Base-by-base conservation (phyloP, 2,113 vertebrate genomes). In the Mohoua ochrocephala region DNA sequence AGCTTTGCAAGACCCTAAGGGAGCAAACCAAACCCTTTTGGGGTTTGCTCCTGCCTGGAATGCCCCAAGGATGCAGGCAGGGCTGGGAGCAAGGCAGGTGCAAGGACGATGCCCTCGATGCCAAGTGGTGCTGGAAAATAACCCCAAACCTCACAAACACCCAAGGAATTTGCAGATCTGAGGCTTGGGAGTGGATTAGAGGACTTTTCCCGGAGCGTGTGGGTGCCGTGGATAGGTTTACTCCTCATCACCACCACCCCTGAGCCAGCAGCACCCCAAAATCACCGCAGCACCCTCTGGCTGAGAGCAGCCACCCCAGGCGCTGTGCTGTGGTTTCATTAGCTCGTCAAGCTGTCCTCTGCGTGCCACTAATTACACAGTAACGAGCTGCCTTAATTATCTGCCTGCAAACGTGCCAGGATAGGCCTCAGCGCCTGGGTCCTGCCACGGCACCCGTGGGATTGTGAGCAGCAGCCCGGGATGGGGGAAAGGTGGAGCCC, bases 161-260 rank as follows among this genome's bases (percentile, higher is more conserved):
- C 7, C 8, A 2, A 3, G 15, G 42, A 31, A 41, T 33, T 49
- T 31, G 65, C 52, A 41, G 47, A 31, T 49, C 15, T 21, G 47
- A 57, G 52, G 8, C 13, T 69, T 42, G 2, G 2, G 47, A 17
- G 8, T 9, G 30, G 45, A 9, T 67, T 39, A 37, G 33, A 19
- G 20, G 17, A 44, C 7, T 53, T 86, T n/a, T 26, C 37, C 56
- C 0, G 0, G 13, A 57, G 30, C 7, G 0, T 5, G 17, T n/a
- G 60, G 50, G 16, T 53, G n/a, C 42, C 4, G 0, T 52, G 35
- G n/a, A 12, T 27, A 28, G 24, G 10, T 65, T 65, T 81, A 4
- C 19, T 23, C 30, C 24, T 89, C 50, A 13, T 53, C 67, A 9
- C 5, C 19, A 2, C 23, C 33, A 37, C 1, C 17, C 30, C 35